Evolutionary conservation across 2,113 vertebrate species (phyloP), one percentile per base, ranked within the genome.

Genomic region (Aepyceros melampus): DNA sequence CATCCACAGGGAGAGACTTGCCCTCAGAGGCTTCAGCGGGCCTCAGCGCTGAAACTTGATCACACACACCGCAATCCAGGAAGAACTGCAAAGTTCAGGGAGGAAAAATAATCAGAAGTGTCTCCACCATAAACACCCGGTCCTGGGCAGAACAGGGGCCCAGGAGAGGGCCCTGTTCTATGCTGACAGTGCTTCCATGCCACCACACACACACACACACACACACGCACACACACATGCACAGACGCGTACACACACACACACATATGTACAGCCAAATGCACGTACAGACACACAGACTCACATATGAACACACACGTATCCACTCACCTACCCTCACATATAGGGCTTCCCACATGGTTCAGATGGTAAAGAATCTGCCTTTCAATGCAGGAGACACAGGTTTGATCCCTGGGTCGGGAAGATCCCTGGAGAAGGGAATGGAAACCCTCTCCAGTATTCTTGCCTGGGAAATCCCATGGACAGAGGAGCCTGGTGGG

Each of bases 21-120:
- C 62, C 90, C 97, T 79, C 27, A 2, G 47, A 62, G 95, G 47
- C 64, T 81, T 78, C 94, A 79, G 71, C 43, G 15, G 55, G 56
- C 74, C 60, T 23, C 27, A 19, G 55, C n/a, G 2, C 64, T 17
- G 5, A 81, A 87, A 74, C 47, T 0, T 3, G 7, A 16, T 4
- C 11, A 8, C 33, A 29, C 36, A 9, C 13, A 84, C 78, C 91
- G 40, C 87, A 71, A 84, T 60, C 87, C 91, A 36, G 21, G 12
- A 95, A 95, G 93, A 79, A 90, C 78, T 31, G 93, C 87, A 17
- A 40, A 55, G 45, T 51, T 56, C 82, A 93, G 92, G 91, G 78
- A 31, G 74, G 56, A 13, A 29, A 51, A 71, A 17, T 2, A 10
- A 49, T 43, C n/a, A 25, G 2, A 87, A 90, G 60, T 0, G 45